These are phyloP conservation scores for Tribolium castaneum DNA, from an alignment of 1,140 invertebrate species.

Conservation along the genomic window DNA sequence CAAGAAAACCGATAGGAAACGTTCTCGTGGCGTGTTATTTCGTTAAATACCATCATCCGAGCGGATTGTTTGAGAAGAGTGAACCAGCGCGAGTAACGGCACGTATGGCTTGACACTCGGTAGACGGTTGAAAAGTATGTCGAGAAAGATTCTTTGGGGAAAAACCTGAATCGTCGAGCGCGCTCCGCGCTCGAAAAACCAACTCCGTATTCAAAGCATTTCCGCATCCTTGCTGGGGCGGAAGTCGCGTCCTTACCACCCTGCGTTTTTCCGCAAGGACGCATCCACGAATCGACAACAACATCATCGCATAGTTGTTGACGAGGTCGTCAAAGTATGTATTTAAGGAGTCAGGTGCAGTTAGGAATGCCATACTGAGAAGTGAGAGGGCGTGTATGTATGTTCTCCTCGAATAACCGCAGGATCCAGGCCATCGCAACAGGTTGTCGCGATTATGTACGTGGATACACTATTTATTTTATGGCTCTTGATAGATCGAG, in stretches of 20 bases:
- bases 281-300: slow-evolving; percentile 7
- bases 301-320: slow-evolving; percentile 2
- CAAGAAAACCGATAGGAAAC: neutral
- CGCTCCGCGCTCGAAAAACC: neutral
- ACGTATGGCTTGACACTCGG: slow-evolving; percentile 31
- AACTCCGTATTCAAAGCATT: neutral
- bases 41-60: slow-evolving; percentile 3
- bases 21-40: neutral
- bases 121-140: slow-evolving; percentile 43
- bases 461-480: slow-evolving; percentile 22
- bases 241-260: neutral
- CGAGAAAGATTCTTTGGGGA: slow-evolving; percentile 41
- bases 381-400: slow-evolving; percentile 35
- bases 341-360: slow-evolving; percentile 47
- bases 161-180: slow-evolving; percentile 21
- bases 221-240: neutral
- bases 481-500: neutral
- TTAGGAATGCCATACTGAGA: slow-evolving; percentile 44
- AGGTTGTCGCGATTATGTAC: slow-evolving; percentile 37
- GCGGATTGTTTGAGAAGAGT: slow-evolving; percentile 24
- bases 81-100: slow-evolving; percentile 41
- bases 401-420: slow-evolving; percentile 43
- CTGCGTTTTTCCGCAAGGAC: neutral
- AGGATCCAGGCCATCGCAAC: slow-evolving; percentile 45
- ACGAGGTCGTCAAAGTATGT: slow-evolving; percentile 37